A percentile compares a stretch with the other conserved stretches of the same genome.
Evolutionary conservation across 2,797 vertebrate genomes (phyloP).

Genomic region (Neostethus bicornis): DNA sequence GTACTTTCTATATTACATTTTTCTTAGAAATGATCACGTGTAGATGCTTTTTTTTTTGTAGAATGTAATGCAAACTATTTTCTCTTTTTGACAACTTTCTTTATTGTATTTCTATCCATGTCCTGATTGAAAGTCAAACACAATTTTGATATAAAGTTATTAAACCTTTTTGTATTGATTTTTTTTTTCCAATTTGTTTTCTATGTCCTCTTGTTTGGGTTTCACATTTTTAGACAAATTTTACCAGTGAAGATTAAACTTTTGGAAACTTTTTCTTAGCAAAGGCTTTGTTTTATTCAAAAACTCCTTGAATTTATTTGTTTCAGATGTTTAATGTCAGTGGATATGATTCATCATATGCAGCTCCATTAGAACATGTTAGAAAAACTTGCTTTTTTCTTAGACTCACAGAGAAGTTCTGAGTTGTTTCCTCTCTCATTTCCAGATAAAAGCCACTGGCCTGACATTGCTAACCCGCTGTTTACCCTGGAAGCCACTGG

Average conservation of each 20-base stretch:
- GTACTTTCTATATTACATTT: slow-evolving; percentile 33
- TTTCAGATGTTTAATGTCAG: no score
- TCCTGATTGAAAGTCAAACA: background rate
- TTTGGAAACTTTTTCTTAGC: background rate
- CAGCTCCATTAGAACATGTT: no score
- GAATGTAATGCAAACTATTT: background rate
- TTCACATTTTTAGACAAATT: background rate
- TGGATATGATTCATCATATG: no score
- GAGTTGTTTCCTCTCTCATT: background rate
- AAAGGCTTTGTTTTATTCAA: no score
- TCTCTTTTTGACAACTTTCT: background rate
- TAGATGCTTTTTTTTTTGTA: background rate
- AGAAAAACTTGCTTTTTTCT: background rate
- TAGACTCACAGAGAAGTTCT: background rate
- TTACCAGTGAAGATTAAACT: background rate
- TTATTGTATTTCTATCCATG: background rate
- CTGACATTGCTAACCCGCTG: slow-evolving; percentile 58
- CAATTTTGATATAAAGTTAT: background rate
- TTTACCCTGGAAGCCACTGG: slow-evolving; percentile 80
- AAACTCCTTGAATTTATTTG: no score
- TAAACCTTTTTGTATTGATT: background rate
- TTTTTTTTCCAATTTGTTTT: background rate
- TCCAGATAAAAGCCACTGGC: slow-evolving; percentile 72
- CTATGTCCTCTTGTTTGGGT: background rate
- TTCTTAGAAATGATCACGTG: no score